Evolutionary conservation across 1,140 invertebrate genomes (phyloP).

Genomic region (Neuroterus valhalla): DNA sequence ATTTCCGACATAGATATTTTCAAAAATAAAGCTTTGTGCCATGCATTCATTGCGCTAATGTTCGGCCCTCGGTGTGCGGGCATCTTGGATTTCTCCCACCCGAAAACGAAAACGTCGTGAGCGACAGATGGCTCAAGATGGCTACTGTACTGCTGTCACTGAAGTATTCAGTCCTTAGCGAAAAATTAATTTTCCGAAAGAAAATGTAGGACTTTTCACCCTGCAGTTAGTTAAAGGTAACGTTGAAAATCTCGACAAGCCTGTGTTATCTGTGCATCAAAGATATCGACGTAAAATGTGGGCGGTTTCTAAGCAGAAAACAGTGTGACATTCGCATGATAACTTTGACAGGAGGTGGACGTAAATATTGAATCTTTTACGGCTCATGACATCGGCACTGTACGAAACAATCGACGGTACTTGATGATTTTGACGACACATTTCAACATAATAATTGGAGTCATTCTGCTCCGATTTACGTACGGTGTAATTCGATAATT

Average conservation of each 20-base stretch:
- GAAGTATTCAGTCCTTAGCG: conserved; percentile 59
- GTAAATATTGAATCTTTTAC: conserved; percentile 60
- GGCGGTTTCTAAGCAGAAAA: conserved; percentile 47
- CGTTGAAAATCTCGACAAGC: conserved; percentile 30
- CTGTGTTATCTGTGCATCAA: neutral
- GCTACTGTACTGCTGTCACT: conserved; percentile 60
- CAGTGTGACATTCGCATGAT: conserved; percentile 51
- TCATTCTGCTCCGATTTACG: conserved; percentile 26
- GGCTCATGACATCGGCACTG: conserved; percentile 30
- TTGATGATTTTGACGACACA: conserved; percentile 47
- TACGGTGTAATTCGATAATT: conserved; percentile 43
- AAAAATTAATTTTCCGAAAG: conserved; percentile 49
- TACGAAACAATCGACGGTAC: conserved; percentile 47
- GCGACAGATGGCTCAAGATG: too few species aligned
- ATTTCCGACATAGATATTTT: too few species aligned
- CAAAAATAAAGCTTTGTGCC: too few species aligned
- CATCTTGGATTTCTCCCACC: too few species aligned
- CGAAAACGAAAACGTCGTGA: too few species aligned
- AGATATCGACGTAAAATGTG: conserved; percentile 29
- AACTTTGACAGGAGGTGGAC: conserved; percentile 63
- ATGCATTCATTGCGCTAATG: too few species aligned
- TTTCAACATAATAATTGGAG: conserved; percentile 24
- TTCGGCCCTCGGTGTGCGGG: too few species aligned
- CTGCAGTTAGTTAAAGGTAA: conserved; percentile 59
- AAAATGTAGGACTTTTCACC: conserved; percentile 61